Evolutionary conservation across 2,888 invertebrate genomes (phyloP).

Genomic region (Ectemnius continuus): DNA sequence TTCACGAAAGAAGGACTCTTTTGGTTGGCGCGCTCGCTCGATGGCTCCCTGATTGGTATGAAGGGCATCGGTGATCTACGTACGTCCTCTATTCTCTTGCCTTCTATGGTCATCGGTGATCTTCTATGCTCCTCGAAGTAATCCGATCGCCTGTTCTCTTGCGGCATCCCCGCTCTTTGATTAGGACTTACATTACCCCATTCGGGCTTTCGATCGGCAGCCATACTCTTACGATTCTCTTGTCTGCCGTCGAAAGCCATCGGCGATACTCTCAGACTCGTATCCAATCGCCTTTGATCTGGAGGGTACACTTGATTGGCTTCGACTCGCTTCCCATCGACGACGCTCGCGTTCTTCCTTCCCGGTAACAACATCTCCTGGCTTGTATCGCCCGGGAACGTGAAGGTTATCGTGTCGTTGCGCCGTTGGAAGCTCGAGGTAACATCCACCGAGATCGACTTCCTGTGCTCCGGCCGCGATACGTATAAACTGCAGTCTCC

Average conservation of each 20-base stretch:
- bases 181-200: slow-evolving; percentile 73
- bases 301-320: slow-evolving; percentile 64
- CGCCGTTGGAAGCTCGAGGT: slow-evolving; percentile 70
- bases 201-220: slow-evolving; percentile 69
- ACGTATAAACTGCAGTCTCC: slow-evolving; percentile 69
- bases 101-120: slow-evolving; percentile 73
- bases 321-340: slow-evolving; percentile 67
- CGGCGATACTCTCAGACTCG: slow-evolving; percentile 69
- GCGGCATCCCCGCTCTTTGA: slow-evolving; percentile 67
- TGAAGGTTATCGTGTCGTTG: slow-evolving; percentile 74
- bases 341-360: slow-evolving; percentile 61
- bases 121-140: slow-evolving; percentile 75
- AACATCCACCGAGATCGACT: slow-evolving; percentile 72
- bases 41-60: slow-evolving; percentile 71
- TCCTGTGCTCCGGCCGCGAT: slow-evolving; percentile 72
- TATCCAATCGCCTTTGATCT: slow-evolving; percentile 70
- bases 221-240: slow-evolving; percentile 68
- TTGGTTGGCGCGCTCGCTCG: slow-evolving; percentile 69
- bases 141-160: slow-evolving; percentile 74
- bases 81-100: slow-evolving; percentile 72
- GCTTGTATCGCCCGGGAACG: slow-evolving; percentile 70
- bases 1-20: slow-evolving; percentile 72
- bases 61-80: slow-evolving; percentile 75
- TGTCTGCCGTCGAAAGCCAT: slow-evolving; percentile 71
- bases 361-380: slow-evolving; percentile 59